phyloP scores from a whole-genome alignment of 92 coral and sea anemone genomes.

The Porites cylindrica region DNA sequence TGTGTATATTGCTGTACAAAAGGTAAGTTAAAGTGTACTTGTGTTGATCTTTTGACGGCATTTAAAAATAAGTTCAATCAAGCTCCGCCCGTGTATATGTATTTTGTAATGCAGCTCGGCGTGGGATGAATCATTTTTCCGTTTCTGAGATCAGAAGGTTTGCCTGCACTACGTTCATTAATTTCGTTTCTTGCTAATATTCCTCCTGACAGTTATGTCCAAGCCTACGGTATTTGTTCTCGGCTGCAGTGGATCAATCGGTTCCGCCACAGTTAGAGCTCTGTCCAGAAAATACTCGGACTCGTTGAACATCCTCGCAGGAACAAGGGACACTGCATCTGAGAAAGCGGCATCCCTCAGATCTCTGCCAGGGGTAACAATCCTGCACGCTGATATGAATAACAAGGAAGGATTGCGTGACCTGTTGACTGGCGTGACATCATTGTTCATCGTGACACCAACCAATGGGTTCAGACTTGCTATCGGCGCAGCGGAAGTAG shows the following conservation, averaged over 20 bases:
- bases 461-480: conserved; percentile 62
- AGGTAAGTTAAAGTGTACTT: too few relatives aligned
- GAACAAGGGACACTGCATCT: conserved; percentile 63
- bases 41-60: too few relatives aligned
- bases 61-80: too few relatives aligned
- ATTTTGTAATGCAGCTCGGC: too few relatives aligned
- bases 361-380: conserved; percentile 59
- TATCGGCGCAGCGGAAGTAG: conserved; percentile 70
- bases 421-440: conserved; percentile 56
- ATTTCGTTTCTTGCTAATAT: too few relatives aligned
- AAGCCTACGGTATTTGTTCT: conserved; percentile 73
- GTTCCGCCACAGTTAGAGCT: conserved; percentile 69
- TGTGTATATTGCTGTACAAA: too few relatives aligned
- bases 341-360: conserved; percentile 27
- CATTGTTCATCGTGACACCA: conserved; percentile 75
- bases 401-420: conserved; percentile 52
- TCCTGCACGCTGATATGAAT: conserved; percentile 77
- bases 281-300: conserved; percentile 54
- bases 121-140: too few relatives aligned
- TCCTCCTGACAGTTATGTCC: conserved; percentile 16
- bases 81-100: too few relatives aligned
- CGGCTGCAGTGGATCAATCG: conserved; percentile 74
- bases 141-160: too few relatives aligned
- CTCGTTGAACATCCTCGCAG: conserved; percentile 69
- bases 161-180: too few relatives aligned